phyloP scores from a whole-genome alignment of 2,797 vertebrate genomes.

The Rhinoraja longicauda region DNA sequence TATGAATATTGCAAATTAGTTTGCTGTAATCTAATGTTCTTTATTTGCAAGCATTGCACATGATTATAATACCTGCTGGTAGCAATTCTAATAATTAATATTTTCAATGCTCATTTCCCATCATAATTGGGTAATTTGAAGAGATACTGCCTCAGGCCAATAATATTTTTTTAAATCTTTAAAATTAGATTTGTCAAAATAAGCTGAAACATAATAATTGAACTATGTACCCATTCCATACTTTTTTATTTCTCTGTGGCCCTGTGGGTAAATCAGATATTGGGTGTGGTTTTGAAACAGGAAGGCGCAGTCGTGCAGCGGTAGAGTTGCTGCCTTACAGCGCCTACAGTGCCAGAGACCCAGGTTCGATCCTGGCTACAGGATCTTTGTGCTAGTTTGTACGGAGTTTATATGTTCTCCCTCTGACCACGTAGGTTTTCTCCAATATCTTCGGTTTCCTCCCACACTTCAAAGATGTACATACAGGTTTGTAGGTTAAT shows the following conservation, averaged over 20 bases:
- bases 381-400: too few species aligned
- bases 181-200: conserved; percentile 13
- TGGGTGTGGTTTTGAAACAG: too few species aligned
- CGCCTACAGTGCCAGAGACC: too few species aligned
- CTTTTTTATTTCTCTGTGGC: not conserved
- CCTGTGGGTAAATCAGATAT: not conserved
- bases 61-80: not conserved
- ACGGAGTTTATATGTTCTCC: too few species aligned
- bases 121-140: conserved; percentile 3
- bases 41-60: not conserved
- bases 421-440: too few species aligned
- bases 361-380: too few species aligned
- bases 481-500: too few species aligned
- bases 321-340: too few species aligned
- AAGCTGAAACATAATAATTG: not conserved
- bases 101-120: not conserved
- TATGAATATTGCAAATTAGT: conserved; percentile 20
- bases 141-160: not conserved
- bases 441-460: too few species aligned
- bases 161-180: not conserved
- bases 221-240: not conserved
- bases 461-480: too few species aligned
- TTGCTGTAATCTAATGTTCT: conserved; percentile 22
- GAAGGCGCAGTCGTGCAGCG: too few species aligned
- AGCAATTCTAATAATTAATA: conserved; percentile 2